Evolutionary conservation across 2,113 vertebrate species (phyloP), one percentile per base, ranked within the genome.

Genomic region (Sinocyclocheilus anophthalmus): DNA sequence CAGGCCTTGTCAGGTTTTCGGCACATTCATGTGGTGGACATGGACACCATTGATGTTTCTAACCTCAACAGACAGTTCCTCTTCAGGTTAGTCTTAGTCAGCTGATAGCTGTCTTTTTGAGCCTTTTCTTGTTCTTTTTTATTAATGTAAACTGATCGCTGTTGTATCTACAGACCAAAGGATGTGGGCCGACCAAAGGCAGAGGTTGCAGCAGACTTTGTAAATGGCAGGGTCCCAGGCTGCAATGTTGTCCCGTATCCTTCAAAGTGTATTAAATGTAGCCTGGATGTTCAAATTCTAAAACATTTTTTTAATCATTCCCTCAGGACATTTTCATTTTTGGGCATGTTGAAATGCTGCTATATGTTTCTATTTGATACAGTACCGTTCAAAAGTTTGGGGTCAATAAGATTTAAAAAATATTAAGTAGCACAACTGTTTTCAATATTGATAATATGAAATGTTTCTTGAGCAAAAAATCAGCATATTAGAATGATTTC

Each of bases 1-100:
- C 91, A 98, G 97, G 97, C 96, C 2, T 92, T 98, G 86, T 97
- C 96, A 55, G 97, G 97, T 76, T 97, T 98, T 92, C 94, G 93
- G 48, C 95, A 97, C 90, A 97, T 98, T 90, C 96, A 97, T 91
- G 96, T 98, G 33, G 95, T 98, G 87, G 97, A 98, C 91, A 98
- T 98, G 97, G 97, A 98, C 88, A 97, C 96, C 87, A 97, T 98
- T 92, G 97, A 98, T 92, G 93, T 98, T 89, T 98, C 97, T 83
- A 98, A 98, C 88, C 91, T 98, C 79, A 98, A 98, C 90, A 96
- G 97, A 55, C 97, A 98, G 85, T 98, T 98, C 91, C 94, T 98
- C 79, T 98, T 98, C 93, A 95, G 97, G 97, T 97, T 91, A 96
- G 96, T 87, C 33, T 45, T 91, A 97, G 96, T 87, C 30, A 42